Evolutionary conservation across 1,140 invertebrate species (phyloP).

Genomic region (Mizuhopecten yessoensis): DNA sequence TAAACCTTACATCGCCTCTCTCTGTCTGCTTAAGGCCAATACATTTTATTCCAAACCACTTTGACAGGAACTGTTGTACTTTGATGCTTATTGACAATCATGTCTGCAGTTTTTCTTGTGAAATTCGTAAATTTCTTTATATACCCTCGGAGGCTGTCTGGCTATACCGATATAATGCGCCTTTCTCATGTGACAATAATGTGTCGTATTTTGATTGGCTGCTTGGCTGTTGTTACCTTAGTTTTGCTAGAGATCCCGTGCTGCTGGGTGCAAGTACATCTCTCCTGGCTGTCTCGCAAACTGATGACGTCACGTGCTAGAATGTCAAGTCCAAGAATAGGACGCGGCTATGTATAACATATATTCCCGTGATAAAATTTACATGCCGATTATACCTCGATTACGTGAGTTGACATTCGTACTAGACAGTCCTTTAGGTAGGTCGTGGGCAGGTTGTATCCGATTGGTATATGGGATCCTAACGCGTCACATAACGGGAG

Average conservation of each 20-base stretch:
- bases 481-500: background rate
- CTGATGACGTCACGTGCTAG: background rate
- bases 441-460: background rate
- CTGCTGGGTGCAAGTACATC: background rate
- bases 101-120: background rate
- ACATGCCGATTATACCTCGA: background rate
- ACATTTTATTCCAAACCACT: background rate
- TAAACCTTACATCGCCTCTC: background rate
- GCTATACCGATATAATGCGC: background rate
- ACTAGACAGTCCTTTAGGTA: background rate
- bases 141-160: background rate
- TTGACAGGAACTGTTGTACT: background rate
- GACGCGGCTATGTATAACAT: background rate
- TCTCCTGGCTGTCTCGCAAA: background rate
- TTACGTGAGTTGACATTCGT: background rate
- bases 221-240: background rate
- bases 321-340: conserved; percentile 34
- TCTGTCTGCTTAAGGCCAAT: background rate
- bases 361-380: conserved; percentile 16
- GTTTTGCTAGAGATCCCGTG: background rate
- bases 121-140: background rate
- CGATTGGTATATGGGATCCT: background rate
- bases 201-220: background rate
- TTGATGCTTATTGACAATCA: background rate
- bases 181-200: background rate